A percentile compares a stretch with the other conserved stretches of the same genome.
These are phyloP conservation scores for Drosophila aldrichi DNA, from an alignment of 2,888 invertebrate species.

Conservation along the genomic window DNA sequence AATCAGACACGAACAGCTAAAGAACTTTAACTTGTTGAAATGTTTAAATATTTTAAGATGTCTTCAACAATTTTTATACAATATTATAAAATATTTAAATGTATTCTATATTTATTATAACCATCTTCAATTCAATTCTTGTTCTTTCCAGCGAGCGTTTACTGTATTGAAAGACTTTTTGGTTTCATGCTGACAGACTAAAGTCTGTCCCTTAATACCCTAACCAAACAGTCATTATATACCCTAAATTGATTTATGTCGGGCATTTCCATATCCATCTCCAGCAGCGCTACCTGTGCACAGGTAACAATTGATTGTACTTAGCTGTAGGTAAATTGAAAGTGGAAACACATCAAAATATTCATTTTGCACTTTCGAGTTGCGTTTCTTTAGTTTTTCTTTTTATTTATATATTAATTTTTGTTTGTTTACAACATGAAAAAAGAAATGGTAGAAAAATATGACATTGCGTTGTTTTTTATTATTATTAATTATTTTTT, in stretches of 20 bases:
- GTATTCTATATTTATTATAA: not conserved
- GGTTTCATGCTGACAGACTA: not conserved
- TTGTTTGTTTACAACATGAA: conserved; percentile 78
- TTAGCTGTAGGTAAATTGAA: conserved; percentile 6
- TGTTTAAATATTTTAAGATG: not conserved
- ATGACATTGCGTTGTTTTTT: conserved; percentile 63
- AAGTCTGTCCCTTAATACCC: not conserved
- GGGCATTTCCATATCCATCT: not conserved
- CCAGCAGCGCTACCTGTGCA: conserved; percentile 15
- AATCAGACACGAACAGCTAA: no score
- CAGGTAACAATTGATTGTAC: conserved; percentile 8
- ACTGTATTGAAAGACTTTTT: not conserved
- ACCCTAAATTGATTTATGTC: not conserved
- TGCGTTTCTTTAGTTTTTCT: conserved; percentile 36
- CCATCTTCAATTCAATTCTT: no score
- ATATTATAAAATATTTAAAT: not conserved
- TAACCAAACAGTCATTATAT: not conserved
- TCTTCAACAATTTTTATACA: not conserved
- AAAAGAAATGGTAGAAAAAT: conserved; percentile 79
- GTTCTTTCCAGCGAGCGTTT: not conserved
- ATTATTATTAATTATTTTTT: no score
- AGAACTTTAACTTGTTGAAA: not conserved
- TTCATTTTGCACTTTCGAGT: conserved; percentile 14
- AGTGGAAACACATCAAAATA: not conserved
- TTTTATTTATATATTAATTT: conserved; percentile 19